A percentile compares a stretch with the other conserved stretches of the same genome.
Evolutionary conservation across 2,113 vertebrate species (phyloP).

Genomic region (Furnarius figulus): DNA sequence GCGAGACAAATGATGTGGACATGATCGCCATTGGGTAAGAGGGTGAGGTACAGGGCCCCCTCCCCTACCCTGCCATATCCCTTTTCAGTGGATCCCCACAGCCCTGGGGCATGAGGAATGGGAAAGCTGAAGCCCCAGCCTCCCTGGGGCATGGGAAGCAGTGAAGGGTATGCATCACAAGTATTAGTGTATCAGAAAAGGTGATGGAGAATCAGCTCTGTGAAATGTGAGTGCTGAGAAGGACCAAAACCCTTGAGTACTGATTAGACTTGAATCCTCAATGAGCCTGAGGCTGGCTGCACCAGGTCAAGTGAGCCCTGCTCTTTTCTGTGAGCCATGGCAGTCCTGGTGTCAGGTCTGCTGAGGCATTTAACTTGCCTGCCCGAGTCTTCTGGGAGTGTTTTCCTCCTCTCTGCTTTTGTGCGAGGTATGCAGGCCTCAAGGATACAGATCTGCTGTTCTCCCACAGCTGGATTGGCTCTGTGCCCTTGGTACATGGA

Average conservation of each 20-base stretch:
- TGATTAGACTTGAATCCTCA: neutral
- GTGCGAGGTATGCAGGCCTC: neutral
- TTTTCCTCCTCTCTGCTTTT: neutral
- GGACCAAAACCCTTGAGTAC: neutral
- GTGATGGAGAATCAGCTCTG: neutral
- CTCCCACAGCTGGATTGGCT: neutral
- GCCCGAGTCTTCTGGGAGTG: neutral
- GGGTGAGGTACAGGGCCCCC: neutral
- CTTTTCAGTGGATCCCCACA: neutral
- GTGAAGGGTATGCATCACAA: neutral
- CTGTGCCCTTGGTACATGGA: neutral
- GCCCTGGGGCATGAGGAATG: neutral
- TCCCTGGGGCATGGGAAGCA: neutral
- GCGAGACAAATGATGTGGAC: slow-evolving; percentile 82
- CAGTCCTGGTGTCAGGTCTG: neutral
- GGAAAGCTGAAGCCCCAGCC: neutral
- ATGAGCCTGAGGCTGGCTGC: neutral
- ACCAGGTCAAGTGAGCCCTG: neutral
- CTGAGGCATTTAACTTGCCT: neutral
- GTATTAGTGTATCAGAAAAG: neutral
- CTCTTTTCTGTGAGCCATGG: neutral
- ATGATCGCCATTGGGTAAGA: slow-evolving; percentile 96
- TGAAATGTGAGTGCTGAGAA: neutral
- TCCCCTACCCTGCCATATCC: rapidly evolving
- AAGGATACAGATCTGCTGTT: neutral